phyloP scores from a whole-genome alignment of 2,113 vertebrate genomes.

The Limanda limanda region DNA sequence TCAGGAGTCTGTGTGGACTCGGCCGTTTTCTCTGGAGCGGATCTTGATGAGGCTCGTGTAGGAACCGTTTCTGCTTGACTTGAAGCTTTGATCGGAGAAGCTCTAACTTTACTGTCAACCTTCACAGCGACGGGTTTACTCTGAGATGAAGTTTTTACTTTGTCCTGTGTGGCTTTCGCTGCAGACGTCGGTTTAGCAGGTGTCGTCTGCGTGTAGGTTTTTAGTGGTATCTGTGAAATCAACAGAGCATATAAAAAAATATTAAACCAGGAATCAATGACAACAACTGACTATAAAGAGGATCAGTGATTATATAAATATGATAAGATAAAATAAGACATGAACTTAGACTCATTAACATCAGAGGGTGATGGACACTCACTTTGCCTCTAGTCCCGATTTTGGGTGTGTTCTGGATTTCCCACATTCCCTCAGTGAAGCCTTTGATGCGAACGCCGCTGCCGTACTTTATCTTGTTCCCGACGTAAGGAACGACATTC shows the following conservation, averaged over 20 bases:
- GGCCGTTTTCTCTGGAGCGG: not conserved
- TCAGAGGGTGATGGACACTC: slow-evolving; percentile 12
- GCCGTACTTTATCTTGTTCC: slow-evolving; percentile 93
- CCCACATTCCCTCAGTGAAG: slow-evolving; percentile 95
- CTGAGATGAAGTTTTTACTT: not conserved
- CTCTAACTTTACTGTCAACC: not conserved
- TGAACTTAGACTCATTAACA: not conserved
- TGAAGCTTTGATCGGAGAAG: no score
- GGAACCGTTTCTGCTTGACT: not conserved
- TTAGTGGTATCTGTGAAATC: slow-evolving; percentile 17
- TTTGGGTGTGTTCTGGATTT: slow-evolving; percentile 95
- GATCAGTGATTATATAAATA: no score
- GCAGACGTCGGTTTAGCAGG: not conserved
- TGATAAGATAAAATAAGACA: no score
- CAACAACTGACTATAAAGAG: not conserved
- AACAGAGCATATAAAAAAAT: not conserved
- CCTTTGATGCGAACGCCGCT: slow-evolving; percentile 91
- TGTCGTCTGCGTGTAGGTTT: slow-evolving; percentile 1
- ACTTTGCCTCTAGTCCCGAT: slow-evolving; percentile 92
- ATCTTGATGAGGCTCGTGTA: slow-evolving; percentile 1
- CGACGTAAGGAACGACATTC: slow-evolving; percentile 89
- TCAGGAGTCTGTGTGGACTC: slow-evolving; percentile 1
- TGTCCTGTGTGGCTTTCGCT: not conserved
- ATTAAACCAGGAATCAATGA: not conserved
- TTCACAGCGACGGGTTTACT: not conserved